Base-by-base conservation (phyloP, 2,888 invertebrate genomes). In the Neoascia interrupta region DNA sequence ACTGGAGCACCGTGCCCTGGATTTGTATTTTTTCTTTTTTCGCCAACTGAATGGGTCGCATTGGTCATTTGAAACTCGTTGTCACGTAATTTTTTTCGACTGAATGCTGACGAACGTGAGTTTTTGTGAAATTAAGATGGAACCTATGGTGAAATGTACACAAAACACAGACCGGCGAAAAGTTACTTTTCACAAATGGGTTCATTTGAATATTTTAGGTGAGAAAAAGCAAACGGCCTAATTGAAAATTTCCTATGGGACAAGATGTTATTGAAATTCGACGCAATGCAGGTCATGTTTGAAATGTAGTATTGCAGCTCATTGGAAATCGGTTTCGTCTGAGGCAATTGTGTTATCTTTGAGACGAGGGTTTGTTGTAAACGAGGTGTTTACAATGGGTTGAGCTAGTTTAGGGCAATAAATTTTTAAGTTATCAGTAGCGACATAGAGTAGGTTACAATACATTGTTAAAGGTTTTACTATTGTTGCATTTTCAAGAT, bases 101-200 rank as follows among this genome's bases (percentile, higher is more conserved):
- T 31, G 15, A 31, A 53, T 39, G 26, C 47, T 53, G 53, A 58
- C 41, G 31, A 28, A 70, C 72, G 76, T 76, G 76, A 79, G 45
- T 19, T 58, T 53, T 69, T 60, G 53, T 58, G 34, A 61, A 54
- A 45, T 76, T 15, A 18, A 26, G n/a, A 64, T 64, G 43, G 36
- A 37, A 43, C 28, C 3, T 13, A 15, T 28, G 8, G 15, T 6
- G 18, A n/a, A n/a, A n/a, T n/a, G n/a, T n/a, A n/a, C n/a, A n/a
- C n/a, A n/a, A n/a, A n/a, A n/a, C n/a, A n/a, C n/a, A n/a, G n/a
- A n/a, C n/a, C n/a, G n/a, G n/a, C n/a, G n/a, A 26, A 31, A 26
- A 54, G 37, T 10, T 11, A 34, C 49, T 63, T 36, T 31, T 47
- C n/a, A 34, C 13, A 39, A 66, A 53, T 53, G 66, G 37, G 26